Percentiles rank a stretch among this genome's conserved stretches.
Evolutionary conservation across 2,797 vertebrate species (phyloP).

Genomic region (Silurus aristotelis): DNA sequence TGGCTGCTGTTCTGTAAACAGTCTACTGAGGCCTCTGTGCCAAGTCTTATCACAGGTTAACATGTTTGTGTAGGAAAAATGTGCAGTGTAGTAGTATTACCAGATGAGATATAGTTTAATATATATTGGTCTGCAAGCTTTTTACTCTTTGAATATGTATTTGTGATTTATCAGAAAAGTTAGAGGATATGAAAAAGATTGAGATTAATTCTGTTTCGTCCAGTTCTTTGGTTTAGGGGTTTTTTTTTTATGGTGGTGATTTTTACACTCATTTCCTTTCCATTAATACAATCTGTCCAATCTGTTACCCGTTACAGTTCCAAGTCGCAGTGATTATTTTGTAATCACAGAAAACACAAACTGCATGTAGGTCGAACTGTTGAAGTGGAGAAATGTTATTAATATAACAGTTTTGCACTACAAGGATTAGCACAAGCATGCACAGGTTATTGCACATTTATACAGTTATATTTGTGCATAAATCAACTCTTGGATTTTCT

Average conservation of each 20-base stretch:
- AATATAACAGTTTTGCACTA: not conserved
- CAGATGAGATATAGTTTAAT: not conserved
- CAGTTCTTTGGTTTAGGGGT: not conserved
- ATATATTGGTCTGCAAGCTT: not conserved
- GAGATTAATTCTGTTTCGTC: not conserved
- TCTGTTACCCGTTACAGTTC: not conserved
- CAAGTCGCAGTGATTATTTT: not conserved
- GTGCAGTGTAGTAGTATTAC: constrained; percentile 3
- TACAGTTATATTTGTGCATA: not conserved
- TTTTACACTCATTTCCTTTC: not conserved
- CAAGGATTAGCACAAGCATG: too few species aligned
- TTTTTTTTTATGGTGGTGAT: not conserved
- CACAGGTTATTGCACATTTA: not conserved
- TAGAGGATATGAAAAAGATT: not conserved
- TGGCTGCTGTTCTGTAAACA: constrained; percentile 27
- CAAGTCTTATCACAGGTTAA: constrained; percentile 24
- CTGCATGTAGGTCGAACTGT: not conserved
- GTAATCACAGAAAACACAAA: not conserved
- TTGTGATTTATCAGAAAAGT: not conserved
- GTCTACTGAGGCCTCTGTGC: constrained; percentile 6
- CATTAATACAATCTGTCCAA: not conserved
- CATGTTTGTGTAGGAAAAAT: not conserved
- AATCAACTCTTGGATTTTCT: not conserved
- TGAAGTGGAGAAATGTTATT: not conserved
- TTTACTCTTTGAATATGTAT: not conserved